Base-by-base conservation (phyloP, 2,113 vertebrate species). In the Seriola aureovittata region DNA sequence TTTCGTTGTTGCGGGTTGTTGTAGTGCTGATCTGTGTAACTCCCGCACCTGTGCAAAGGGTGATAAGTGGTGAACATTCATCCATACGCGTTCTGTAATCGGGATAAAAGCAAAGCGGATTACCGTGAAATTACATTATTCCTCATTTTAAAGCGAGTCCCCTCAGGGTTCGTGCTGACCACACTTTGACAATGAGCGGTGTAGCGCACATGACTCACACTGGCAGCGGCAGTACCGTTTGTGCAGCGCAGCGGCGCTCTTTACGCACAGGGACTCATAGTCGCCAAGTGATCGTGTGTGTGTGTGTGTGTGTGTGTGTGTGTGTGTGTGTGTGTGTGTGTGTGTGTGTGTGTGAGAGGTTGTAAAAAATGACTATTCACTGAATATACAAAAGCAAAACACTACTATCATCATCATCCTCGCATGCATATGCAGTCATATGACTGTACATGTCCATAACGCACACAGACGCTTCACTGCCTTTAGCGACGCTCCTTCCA, bases 211-310 rank as follows among this genome's bases (percentile, higher is more conserved):
- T 25, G 42, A 76, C 76, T 63, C 19, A 40, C 77, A 19, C 25
- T 34, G 72, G 55, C 70, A 48, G 68, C 10, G 70, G 87, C 76
- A 90, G 78, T 83, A 89, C 88, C 78, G 79, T 52, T 52, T 69
- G 75, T 54, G 21, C 79, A 38, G 84, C 65, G 83, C 81, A 90
- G 86, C 55, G 88, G 85, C 92, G 88, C 91, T 85, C 88, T 89
- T 89, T 91, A 84, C 85, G 84, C 89, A 68, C 87, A 46, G 71
- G 81, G 78, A 67, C 36, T 46, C 52, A 29, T 59, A 55, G 65
- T 73, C 71, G 44, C 29, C 10, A 46, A 9, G 40, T 21, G 21
- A 40, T 55, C 11, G 55, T 17, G 71, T 10, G 65, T 17, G 75
- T 25, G 57, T 17, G 77, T 12, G 58, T 23, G 57, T 23, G 69